Evolutionary conservation across 1,140 invertebrate genomes (phyloP), one percentile per base, ranked within the genome.

Genomic region (Hyposmocoma kahamanoa): DNA sequence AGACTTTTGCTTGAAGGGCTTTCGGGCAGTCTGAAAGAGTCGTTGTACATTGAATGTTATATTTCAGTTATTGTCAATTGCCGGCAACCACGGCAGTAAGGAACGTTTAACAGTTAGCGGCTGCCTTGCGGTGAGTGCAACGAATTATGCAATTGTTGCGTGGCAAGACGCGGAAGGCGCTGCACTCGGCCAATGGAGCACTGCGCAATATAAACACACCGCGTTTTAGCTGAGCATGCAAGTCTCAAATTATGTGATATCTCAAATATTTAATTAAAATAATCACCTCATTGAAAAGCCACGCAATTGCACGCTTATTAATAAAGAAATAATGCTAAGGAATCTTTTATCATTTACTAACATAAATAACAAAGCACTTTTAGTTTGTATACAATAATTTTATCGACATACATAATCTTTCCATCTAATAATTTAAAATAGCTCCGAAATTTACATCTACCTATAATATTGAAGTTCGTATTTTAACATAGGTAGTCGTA

Each of bases 181-280:
- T 66, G 56, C 65, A 78, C 57, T 78, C 71, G 77, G 74, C 71
- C 77, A 81, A 74, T 78, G 51, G 74, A 78, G 70, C 77, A 74
- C 55, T 72, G 59, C 66, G 66, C 65, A 74, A 73, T 62, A 62
- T 62, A 65, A 65, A 53, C 62, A 62, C 59, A 50, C 39, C 50
- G 38, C 36, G 50, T 59, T 56, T 61, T 17, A 10, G n/a, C n/a
- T n/a, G n/a, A 17, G 18, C 60, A 61, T 63, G 62, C 66, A 50
- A 67, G 53, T 49, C 42, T 36, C 32, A 28, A 52, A 57, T 57
- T 57, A 53, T 51, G 54, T 39, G 46, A 50, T 36, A 36, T 17
- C 13, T 36, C 15, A n/a, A 36, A 36, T 36, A 36, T 36, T 36
- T 36, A 17, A 36, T 36, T 17, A n/a, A n/a, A 36, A 47, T 24